Base-by-base conservation (phyloP, 1,140 invertebrate genomes). In the Meloidogyne exigua region DNA sequence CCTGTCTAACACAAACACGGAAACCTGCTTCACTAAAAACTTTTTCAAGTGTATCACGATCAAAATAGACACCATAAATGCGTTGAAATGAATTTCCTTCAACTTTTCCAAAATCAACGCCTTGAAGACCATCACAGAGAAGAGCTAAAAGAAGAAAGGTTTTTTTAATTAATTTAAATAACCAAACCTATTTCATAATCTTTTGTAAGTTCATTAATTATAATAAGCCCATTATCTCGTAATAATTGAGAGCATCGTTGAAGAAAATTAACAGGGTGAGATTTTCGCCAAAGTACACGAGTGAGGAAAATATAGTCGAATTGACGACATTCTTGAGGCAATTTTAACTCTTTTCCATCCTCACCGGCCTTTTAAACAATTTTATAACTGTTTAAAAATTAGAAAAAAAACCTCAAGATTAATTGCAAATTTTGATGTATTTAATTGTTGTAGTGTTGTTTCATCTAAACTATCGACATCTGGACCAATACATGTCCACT, bases 221-320 rank as follows among this genome's bases (percentile, higher is more conserved):
- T 88, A 1, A 94, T 78, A 84, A 94, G 93, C 21, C 94, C 93
- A 64, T 91, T 90, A 0, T 90, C 86, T 78, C 90, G 91, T 2
- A 95, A 84, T 28, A 92, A 90, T n/a, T 88, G 88, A 3, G 88
- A 87, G 57, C 93, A 74, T 25, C 85, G 85, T 67, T 83, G 63
- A 9, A 91, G 78, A 21, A 84, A 82, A 25, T 81, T 74, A 11
- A 73, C 71, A 28, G 89, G 82, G 72, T 89, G 82, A 39, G 82
- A 49, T 62, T 89, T 87, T 62, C 81, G 84, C 78, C 83, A 86
- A 23, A 89, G 82, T 49, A 79, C 74, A 64, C 78, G 77, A 76
- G 85, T 85, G 63, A 85, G 63, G 21, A 87, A 62, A 32, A 86
- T 21, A 72, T 79, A 85, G 72, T 87, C 87, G 32, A 82, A 75